Evolutionary conservation across 2,113 vertebrate species (phyloP).

Genomic region (Hiodon tergisus): DNA sequence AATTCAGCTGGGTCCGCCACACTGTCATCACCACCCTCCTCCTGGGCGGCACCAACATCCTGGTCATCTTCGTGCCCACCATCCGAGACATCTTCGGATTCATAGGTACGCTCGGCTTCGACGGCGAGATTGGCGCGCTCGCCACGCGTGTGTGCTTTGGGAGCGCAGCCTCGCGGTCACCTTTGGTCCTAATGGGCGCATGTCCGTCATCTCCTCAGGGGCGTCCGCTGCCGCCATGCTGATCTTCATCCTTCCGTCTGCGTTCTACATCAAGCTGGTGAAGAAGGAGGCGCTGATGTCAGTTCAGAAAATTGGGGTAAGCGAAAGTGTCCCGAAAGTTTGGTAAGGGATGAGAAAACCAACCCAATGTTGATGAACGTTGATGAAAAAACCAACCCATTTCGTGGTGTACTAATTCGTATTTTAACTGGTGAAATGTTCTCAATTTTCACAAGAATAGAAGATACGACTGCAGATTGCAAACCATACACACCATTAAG

Average conservation of each 20-base stretch:
- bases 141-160: too few relatives aligned
- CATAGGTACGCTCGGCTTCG: slow-evolving; percentile 69
- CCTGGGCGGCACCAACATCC: slow-evolving; percentile 70
- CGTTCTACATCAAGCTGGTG: slow-evolving; percentile 94
- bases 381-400: too few relatives aligned
- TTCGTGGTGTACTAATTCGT: too few relatives aligned
- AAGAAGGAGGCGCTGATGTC: slow-evolving; percentile 93
- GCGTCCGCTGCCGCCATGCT: slow-evolving; percentile 94
- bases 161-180: too few relatives aligned
- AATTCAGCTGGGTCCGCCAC: slow-evolving; percentile 87
- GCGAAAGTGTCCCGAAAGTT: slow-evolving; percentile 28
- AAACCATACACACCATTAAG: too few relatives aligned
- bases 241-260: slow-evolving; percentile 95
- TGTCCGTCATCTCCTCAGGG: slow-evolving; percentile 54
- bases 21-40: slow-evolving; percentile 72
- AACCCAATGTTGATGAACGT: background rate
- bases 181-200: background rate
- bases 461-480: too few relatives aligned
- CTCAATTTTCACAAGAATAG: too few relatives aligned
- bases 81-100: slow-evolving; percentile 95
- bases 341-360: background rate
- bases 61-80: slow-evolving; percentile 91
- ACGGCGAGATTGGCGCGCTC: too few relatives aligned
- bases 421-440: too few relatives aligned
- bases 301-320: slow-evolving; percentile 91